Conservation (phyloP, 1,140 invertebrate genomes). For the Bombus polaris region DNA sequence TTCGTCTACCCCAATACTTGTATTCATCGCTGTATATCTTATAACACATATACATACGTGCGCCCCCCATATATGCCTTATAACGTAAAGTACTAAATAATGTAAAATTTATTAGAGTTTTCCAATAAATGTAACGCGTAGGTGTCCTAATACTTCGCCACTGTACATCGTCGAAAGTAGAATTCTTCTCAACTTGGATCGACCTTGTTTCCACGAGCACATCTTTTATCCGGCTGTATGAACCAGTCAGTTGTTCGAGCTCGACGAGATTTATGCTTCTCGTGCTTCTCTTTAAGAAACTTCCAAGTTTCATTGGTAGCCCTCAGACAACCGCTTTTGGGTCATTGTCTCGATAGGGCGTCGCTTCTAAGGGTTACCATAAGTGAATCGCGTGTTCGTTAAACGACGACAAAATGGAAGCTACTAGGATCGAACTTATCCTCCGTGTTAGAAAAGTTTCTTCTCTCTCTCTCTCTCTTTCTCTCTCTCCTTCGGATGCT, state of each 20-base stretch:
- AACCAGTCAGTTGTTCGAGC: not conserved
- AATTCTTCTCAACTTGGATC: not conserved
- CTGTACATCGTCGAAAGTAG: not conserved
- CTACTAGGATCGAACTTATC: too few species aligned
- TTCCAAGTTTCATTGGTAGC: not conserved
- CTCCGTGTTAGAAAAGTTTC: not conserved
- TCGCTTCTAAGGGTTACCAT: too few species aligned
- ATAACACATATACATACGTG: too few species aligned
- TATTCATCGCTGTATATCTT: too few species aligned
- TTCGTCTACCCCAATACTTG: not conserved
- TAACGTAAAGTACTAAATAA: not conserved
- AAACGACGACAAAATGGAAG: conserved; percentile 3
- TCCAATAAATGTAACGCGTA: not conserved
- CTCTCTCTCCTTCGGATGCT: not conserved
- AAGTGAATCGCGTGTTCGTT: conserved; percentile 3
- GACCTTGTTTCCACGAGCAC: not conserved
- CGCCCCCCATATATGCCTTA: too few species aligned
- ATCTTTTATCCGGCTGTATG: not conserved
- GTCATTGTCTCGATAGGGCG: conserved; percentile 9
- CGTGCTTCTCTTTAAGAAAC: not conserved
- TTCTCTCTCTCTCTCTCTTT: not conserved
- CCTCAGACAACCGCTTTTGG: not conserved
- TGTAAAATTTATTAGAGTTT: not conserved
- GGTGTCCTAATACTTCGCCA: not conserved
- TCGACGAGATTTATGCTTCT: conserved; percentile 12